These are phyloP conservation scores for Drosophila melanosoma DNA, from an alignment of 2,888 invertebrate species.

Conservation along the genomic window DNA sequence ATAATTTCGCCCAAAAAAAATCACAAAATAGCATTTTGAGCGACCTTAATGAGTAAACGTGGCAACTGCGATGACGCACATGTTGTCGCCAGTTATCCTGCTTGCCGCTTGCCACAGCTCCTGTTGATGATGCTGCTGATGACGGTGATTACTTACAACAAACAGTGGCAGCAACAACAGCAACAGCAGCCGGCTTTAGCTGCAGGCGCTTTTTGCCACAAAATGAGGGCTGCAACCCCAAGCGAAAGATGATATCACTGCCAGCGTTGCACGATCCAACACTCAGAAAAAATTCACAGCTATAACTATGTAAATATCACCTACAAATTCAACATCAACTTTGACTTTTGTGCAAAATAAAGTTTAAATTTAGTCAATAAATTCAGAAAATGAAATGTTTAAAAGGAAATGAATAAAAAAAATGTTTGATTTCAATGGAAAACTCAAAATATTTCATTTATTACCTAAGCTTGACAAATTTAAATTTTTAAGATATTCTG, in stretches of 20 bases:
- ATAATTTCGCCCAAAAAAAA: constrained; percentile 60
- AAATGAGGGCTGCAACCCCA: constrained; percentile 80
- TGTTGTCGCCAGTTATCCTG: constrained; percentile 79
- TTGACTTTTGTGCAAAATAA: neutral
- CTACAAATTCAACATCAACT: neutral
- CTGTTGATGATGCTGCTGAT: constrained; percentile 68
- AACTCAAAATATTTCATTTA: neutral
- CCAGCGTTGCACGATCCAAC: constrained; percentile 60
- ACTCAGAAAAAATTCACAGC: neutral
- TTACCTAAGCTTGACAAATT: neutral
- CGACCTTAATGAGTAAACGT: constrained; percentile 77
- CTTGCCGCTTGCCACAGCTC: constrained; percentile 25
- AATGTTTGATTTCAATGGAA: neutral
- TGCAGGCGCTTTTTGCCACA: constrained; percentile 67
- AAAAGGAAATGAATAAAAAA: neutral
- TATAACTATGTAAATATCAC: neutral
- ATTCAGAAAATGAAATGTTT: neutral
- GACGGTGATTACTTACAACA: constrained; percentile 75
- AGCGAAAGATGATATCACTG: constrained; percentile 62
- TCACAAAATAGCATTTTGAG: constrained; percentile 47
- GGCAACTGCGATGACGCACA: constrained; percentile 72
- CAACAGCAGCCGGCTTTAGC: constrained; percentile 59
- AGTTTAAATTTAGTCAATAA: neutral
- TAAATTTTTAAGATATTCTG: neutral
- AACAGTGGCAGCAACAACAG: constrained; percentile 55